These are phyloP conservation scores for Pristionchus japonicus DNA, from an alignment of 2,888 invertebrate species.

Conservation along the genomic window DNA sequence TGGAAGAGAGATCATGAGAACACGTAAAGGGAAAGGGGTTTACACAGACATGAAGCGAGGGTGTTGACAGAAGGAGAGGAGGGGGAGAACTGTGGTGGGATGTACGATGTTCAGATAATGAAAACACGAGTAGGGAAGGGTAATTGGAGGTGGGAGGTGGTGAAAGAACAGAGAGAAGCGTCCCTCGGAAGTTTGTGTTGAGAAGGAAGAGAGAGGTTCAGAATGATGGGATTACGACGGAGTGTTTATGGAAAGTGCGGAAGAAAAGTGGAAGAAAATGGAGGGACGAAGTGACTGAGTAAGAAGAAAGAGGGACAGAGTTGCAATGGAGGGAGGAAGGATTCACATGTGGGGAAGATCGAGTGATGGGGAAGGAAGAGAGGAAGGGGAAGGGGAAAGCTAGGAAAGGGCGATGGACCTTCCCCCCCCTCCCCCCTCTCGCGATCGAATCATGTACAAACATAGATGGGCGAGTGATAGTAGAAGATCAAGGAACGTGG, in stretches of 20 bases:
- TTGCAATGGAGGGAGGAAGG: background rate
- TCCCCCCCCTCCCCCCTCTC: background rate
- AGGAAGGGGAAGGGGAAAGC: constrained; percentile 18
- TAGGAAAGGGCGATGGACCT: no score
- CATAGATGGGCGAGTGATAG: background rate
- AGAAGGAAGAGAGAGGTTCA: background rate
- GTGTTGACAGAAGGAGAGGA: background rate
- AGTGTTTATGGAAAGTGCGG: constrained; percentile 31
- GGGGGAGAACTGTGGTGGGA: background rate
- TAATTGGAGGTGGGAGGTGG: background rate
- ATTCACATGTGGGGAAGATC: constrained; percentile 10
- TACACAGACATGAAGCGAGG: constrained; percentile 17
- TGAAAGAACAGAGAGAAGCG: background rate
- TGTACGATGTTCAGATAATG: background rate
- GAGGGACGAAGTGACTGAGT: background rate
- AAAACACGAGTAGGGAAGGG: background rate
- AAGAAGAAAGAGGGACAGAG: constrained; percentile 11
- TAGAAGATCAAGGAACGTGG: background rate
- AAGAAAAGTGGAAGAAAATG: background rate
- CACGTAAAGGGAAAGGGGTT: background rate
- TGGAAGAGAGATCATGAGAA: constrained; percentile 25
- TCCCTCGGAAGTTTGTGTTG: background rate
- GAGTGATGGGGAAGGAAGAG: constrained; percentile 9
- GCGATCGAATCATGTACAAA: constrained; percentile 20
- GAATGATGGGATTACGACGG: constrained; percentile 32